phyloP scores from a whole-genome alignment of 2,888 invertebrate species.

The Trisateles emortualis region DNA sequence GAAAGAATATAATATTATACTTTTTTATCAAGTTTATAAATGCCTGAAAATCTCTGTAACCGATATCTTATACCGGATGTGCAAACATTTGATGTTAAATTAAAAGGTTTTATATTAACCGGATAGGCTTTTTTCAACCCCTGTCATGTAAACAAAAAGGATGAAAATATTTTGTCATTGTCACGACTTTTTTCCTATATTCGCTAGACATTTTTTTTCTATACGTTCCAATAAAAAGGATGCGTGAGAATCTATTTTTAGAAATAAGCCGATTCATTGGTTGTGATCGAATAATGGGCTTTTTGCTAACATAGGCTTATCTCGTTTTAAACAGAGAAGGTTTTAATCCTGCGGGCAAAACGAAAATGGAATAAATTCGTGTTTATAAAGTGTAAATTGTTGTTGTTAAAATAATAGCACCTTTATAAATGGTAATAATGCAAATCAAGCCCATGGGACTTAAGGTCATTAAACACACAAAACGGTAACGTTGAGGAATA shows the following conservation, averaged over 20 bases:
- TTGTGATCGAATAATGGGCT: not conserved
- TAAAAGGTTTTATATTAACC: not conserved
- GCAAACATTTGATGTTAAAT: not conserved
- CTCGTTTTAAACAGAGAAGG: not conserved
- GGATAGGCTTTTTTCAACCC: not conserved
- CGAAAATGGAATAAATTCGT: not conserved
- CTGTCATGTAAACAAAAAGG: not conserved
- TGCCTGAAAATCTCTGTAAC: too few relatives aligned
- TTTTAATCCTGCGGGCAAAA: not conserved
- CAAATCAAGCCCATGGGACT: not conserved
- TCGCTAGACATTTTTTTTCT: not conserved
- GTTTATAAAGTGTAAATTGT: not conserved
- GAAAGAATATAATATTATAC: too few relatives aligned
- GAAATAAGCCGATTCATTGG: not conserved
- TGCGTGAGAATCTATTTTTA: not conserved
- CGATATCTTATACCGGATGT: too few relatives aligned
- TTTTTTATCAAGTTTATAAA: too few relatives aligned
- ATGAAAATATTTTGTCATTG: not conserved
- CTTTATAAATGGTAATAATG: not conserved
- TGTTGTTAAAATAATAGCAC: conserved; percentile 1
- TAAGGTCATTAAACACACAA: conserved; percentile 1
- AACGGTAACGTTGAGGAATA: not conserved
- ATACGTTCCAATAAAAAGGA: not conserved
- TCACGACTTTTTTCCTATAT: not conserved
- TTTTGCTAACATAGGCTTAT: not conserved